Percentiles rank a stretch among this genome's conserved stretches.
These are phyloP conservation scores for Setophaga petechia DNA, from an alignment of 2,113 vertebrate genomes.

Conservation along the genomic window DNA sequence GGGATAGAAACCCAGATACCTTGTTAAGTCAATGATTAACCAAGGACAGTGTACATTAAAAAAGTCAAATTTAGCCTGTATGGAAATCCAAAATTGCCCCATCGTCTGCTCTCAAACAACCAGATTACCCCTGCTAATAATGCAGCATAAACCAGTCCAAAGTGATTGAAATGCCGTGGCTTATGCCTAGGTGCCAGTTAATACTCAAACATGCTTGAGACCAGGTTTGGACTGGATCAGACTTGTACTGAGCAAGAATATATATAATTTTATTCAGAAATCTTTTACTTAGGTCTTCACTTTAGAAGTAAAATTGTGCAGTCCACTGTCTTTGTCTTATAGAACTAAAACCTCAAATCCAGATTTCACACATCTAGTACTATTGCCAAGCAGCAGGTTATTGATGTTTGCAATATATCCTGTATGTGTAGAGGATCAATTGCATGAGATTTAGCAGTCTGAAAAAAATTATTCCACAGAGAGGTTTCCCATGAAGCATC, in stretches of 20 bases:
- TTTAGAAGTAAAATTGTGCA: not conserved
- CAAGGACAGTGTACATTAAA: too few species aligned
- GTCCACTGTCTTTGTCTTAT: not conserved
- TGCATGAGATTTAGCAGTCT: not conserved
- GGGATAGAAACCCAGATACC: too few species aligned
- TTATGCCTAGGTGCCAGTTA: not conserved
- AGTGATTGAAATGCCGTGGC: not conserved
- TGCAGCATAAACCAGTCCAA: not conserved
- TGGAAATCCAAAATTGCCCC: not conserved
- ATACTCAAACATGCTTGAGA: not conserved
- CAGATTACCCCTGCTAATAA: not conserved
- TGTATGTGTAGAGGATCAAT: not conserved
- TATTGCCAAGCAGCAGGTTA: rapidly evolving
- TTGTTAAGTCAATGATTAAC: too few species aligned
- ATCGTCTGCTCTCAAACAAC: not conserved
- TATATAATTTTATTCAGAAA: not conserved
- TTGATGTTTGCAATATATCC: not conserved
- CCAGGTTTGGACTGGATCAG: not conserved
- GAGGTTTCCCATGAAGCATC: not conserved
- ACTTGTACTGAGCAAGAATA: not conserved
- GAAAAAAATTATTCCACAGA: not conserved
- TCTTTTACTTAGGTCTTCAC: not conserved
- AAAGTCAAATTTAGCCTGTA: not conserved
- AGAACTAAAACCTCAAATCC: not conserved
- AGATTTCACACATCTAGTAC: not conserved